phyloP scores from a whole-genome alignment of 2,888 invertebrate species.

The Halictus quadricinctus region DNA sequence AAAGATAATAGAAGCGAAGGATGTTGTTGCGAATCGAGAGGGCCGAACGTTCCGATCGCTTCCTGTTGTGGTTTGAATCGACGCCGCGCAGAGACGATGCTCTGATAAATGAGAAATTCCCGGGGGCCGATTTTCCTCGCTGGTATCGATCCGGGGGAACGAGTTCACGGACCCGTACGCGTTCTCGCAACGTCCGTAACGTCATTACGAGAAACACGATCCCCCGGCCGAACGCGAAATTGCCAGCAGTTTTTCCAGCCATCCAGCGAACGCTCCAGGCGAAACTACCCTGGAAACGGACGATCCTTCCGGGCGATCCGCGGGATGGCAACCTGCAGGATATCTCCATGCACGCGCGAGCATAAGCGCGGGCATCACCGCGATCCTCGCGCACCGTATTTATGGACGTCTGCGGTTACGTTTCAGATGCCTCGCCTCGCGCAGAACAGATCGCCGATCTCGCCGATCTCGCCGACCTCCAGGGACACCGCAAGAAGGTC shows the following conservation, averaged over 20 bases:
- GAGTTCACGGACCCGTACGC: constrained; percentile 60
- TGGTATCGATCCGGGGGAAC: constrained; percentile 63
- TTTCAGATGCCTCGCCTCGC: constrained; percentile 50
- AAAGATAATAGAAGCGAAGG: background rate
- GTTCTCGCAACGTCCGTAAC: constrained; percentile 56
- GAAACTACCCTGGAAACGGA: constrained; percentile 40
- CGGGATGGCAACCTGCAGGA: constrained; percentile 25
- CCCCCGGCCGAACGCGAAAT: constrained; percentile 60
- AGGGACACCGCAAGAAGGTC: constrained; percentile 32
- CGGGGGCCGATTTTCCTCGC: constrained; percentile 65
- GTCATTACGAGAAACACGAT: constrained; percentile 70
- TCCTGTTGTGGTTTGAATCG: constrained; percentile 53
- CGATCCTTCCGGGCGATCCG: constrained; percentile 36
- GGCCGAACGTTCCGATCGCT: constrained; percentile 25
- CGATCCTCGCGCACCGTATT: constrained; percentile 54
- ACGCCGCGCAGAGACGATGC: constrained; percentile 2
- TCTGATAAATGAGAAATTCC: constrained; percentile 66
- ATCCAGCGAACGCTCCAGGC: constrained; percentile 48
- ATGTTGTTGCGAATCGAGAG: constrained; percentile 18
- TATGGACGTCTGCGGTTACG: constrained; percentile 61
- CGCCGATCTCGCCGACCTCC: constrained; percentile 49
- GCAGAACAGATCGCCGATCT: constrained; percentile 60
- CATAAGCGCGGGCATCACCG: background rate
- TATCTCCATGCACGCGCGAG: constrained; percentile 36
- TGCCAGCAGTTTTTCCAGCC: constrained; percentile 62